phyloP scores from a whole-genome alignment of 2,888 invertebrate genomes.

The Drosophila meridiana region DNA sequence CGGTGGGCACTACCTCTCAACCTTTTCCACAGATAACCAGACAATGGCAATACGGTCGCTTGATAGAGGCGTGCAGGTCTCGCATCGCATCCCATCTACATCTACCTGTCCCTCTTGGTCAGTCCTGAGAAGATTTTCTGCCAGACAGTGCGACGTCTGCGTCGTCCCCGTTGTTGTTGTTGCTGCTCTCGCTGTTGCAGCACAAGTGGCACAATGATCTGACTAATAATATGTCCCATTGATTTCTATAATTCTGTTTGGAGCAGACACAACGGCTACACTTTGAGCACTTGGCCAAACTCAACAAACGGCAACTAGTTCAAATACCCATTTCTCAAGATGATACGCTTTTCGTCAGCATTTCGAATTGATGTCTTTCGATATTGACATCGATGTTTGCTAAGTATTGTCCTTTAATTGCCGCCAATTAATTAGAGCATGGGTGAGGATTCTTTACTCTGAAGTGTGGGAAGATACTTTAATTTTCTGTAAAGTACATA shows the following conservation, averaged over 20 bases:
- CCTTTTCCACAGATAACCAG: constrained; percentile 40
- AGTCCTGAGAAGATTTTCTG: constrained; percentile 76
- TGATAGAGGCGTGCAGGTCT: constrained; percentile 85
- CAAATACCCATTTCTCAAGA: constrained; percentile 64
- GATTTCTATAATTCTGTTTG: constrained; percentile 49
- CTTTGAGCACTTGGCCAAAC: constrained; percentile 45
- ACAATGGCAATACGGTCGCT: constrained; percentile 81
- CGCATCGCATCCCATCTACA: constrained; percentile 77
- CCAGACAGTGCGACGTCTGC: constrained; percentile 75
- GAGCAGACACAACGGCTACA: constrained; percentile 57
- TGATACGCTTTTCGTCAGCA: constrained; percentile 49
- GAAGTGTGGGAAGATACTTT: constrained; percentile 50
- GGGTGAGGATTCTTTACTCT: constrained; percentile 17
- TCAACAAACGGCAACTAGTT: constrained; percentile 33
- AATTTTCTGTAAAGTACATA: constrained; percentile 7
- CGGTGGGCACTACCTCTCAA: constrained; percentile 54
- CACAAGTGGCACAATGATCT: constrained; percentile 68
- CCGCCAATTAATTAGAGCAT: constrained; percentile 64
- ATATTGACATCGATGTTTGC: constrained; percentile 35
- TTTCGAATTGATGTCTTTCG: constrained; percentile 34
- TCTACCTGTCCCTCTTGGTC: constrained; percentile 49
- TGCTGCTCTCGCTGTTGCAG: not conserved
- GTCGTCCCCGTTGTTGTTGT: not conserved
- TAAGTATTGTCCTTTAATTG: constrained; percentile 56
- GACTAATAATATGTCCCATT: constrained; percentile 60